Conservation (phyloP, 1,140 invertebrate genomes). For the Caenorhabditis brenneri region DNA sequence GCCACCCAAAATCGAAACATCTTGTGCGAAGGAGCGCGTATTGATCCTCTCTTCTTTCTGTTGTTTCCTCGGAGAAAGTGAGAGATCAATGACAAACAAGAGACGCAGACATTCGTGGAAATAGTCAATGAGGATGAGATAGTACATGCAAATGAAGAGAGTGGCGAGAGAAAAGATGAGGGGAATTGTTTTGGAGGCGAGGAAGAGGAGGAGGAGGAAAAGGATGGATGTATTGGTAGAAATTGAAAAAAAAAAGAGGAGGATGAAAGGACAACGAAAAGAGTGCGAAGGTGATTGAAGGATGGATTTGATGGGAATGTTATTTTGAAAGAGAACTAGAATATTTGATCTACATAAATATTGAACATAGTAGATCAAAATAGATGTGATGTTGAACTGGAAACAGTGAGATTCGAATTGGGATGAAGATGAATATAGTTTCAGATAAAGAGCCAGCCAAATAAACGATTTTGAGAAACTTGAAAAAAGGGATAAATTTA, state of each 20-base stretch:
- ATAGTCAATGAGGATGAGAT: not conserved
- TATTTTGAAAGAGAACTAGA: not conserved
- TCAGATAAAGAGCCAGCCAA: too few relatives aligned
- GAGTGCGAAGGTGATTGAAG: too few relatives aligned
- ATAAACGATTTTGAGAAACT: too few relatives aligned
- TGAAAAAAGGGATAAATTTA: too few relatives aligned
- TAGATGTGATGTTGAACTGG: too few relatives aligned
- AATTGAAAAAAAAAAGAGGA: not conserved
- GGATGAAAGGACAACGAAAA: not conserved
- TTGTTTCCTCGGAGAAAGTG: conserved; percentile 7
- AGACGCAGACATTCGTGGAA: not conserved
- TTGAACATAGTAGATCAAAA: too few relatives aligned
- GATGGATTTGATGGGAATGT: not conserved
- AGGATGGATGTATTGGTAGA: not conserved
- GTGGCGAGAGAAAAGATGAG: too few relatives aligned
- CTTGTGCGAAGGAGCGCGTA: conserved; percentile 29
- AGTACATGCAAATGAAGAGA: conserved; percentile 3
- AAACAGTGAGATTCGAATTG: too few relatives aligned
- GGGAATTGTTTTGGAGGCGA: conserved; percentile 20
- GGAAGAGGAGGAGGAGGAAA: too few relatives aligned
- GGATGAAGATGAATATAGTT: too few relatives aligned
- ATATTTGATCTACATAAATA: too few relatives aligned
- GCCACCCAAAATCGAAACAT: not conserved
- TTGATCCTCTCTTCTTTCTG: not conserved
- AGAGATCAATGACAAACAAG: conserved; percentile 22